Conservation (phyloP, 2,888 invertebrate species). For the Drosophila greeni region DNA sequence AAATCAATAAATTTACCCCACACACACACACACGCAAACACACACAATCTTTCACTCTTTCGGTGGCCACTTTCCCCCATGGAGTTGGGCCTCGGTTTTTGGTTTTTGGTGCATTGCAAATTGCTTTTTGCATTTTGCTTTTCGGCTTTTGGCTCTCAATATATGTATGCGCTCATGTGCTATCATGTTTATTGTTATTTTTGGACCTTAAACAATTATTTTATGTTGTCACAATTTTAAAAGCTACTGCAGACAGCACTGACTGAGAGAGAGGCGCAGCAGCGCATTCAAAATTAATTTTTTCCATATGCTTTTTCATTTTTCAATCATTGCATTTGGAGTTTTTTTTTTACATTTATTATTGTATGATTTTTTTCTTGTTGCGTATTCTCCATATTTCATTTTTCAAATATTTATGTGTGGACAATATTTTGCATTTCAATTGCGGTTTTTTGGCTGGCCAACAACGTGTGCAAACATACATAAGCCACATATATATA, state of each 20-base stretch:
- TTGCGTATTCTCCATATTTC: conserved; percentile 6
- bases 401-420: conserved; percentile 44
- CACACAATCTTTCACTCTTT: conserved; percentile 17
- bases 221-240: conserved; percentile 56
- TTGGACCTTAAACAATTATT: conserved; percentile 65
- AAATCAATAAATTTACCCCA: conserved; percentile 68
- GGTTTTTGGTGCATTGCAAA: conserved; percentile 68
- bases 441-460: conserved; percentile 60
- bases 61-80: conserved; percentile 45
- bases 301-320: conserved; percentile 42
- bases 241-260: conserved; percentile 21
- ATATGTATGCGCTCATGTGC: conserved; percentile 11
- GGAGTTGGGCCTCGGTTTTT: conserved; percentile 47
- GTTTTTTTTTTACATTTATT: conserved; percentile 25
- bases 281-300: conserved; percentile 34
- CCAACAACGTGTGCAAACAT: conserved; percentile 14
- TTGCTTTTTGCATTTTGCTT: conserved; percentile 56
- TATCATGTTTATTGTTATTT: conserved; percentile 54
- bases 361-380: background rate
- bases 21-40: conserved; percentile 11
- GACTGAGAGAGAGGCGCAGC: background rate
- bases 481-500: background rate
- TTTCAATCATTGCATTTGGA: conserved; percentile 64
- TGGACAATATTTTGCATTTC: conserved; percentile 67
- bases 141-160: background rate